Evolutionary conservation across 1,140 invertebrate genomes (phyloP), one percentile per base, ranked within the genome.

Genomic region (Heliconius hewitsoni): DNA sequence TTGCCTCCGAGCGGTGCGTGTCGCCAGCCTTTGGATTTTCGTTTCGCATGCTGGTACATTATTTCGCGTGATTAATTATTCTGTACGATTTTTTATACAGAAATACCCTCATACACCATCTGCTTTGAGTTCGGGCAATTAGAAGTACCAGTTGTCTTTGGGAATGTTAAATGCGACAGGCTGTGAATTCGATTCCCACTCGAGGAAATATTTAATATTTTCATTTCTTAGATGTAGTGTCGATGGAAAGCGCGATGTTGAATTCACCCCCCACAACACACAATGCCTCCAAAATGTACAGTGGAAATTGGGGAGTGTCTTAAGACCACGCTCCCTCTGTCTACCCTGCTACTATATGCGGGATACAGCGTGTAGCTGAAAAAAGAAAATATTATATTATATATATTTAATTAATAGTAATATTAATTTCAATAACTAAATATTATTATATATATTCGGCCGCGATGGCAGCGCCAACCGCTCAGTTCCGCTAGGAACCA

Each of bases 1-100:
- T 92, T 93, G 87, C 89, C 77, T 42, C 79, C 80, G 81, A 79
- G 78, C 85, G 79, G 83, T 89, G 86, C 89, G 87, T 87, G 84
- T 85, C 81, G 86, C 83, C 82, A 89, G 81, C 86, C 92, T 94
- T 91, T 90, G 90, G 90, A 94, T 93, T 94, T 94, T 93, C 90
- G 90, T 89, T 87, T 93, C 84, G 89, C 85, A 94, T 93, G 92
- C 91, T 89, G 93, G 93, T 89, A 88, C 93, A 94, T 94, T 94
- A 93, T 94, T 93, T 90, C 91, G 90, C 91, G 87, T 91, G 91
- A 89, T 92, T 93, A 91, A 92, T 93, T 94, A 93, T 93, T 91
- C 86, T 90, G 87, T 90, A 89, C 84, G 79, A 83, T 78, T 86
- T 88, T 82, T 81, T 84, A 78, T 60, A 60, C 81, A 83, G 84